phyloP scores from a whole-genome alignment of 2,888 invertebrate species.

The Drosophila crucigera region DNA sequence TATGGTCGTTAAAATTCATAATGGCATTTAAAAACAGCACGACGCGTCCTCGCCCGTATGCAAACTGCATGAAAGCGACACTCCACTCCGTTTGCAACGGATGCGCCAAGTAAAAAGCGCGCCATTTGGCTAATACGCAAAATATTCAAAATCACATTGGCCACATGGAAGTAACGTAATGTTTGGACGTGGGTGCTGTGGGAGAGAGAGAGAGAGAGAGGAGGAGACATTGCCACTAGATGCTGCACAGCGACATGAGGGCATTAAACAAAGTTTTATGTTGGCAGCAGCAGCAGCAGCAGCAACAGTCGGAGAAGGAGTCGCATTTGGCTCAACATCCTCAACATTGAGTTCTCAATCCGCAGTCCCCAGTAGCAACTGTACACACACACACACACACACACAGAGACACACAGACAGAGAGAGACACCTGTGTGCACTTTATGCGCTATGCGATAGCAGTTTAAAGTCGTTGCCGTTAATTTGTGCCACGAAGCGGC shows the following conservation, averaged over 20 bases:
- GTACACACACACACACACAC: background rate
- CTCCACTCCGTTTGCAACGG: slow-evolving; percentile 62
- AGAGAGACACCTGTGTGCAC: slow-evolving; percentile 56
- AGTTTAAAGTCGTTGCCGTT: slow-evolving; percentile 76
- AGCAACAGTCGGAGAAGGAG: slow-evolving; percentile 1
- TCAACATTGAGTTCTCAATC: slow-evolving; percentile 9
- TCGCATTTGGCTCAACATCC: slow-evolving; percentile 19
- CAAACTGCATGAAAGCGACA: slow-evolving; percentile 51
- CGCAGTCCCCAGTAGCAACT: slow-evolving; percentile 29
- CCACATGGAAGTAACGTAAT: slow-evolving; percentile 8
- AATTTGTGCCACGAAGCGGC: slow-evolving; percentile 67
- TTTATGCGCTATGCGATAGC: slow-evolving; percentile 72
- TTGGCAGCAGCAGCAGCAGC: slow-evolving; percentile 42
- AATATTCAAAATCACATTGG: slow-evolving; percentile 81
- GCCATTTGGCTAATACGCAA: slow-evolving; percentile 81
- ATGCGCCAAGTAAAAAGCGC: slow-evolving; percentile 77
- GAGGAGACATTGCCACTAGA: background rate
- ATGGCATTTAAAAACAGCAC: slow-evolving; percentile 74
- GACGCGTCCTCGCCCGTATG: slow-evolving; percentile 36
- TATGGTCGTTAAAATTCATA: slow-evolving; percentile 82
- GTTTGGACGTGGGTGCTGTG: background rate
- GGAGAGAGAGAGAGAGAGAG: too few species aligned
- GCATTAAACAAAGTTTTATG: slow-evolving; percentile 73
- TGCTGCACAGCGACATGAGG: slow-evolving; percentile 40
- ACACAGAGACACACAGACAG: background rate